phyloP scores from a whole-genome alignment of 2,888 invertebrate genomes.

The Seira musarum region DNA sequence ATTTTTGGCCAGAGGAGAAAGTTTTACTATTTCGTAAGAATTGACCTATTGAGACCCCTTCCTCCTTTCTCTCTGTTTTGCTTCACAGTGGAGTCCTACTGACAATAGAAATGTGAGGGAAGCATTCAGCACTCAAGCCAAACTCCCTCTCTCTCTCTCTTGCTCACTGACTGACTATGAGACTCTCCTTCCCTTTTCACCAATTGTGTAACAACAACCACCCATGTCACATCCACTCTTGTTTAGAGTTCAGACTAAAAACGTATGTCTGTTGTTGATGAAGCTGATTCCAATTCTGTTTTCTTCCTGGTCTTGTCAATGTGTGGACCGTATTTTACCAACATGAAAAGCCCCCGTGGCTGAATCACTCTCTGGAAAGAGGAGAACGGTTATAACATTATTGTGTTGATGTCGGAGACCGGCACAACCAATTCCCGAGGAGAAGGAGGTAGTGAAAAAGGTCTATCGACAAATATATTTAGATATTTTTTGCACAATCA shows the following conservation, averaged over 20 bases:
- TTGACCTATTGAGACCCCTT: background rate
- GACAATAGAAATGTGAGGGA: background rate
- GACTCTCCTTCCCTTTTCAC: background rate
- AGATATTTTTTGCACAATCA: background rate
- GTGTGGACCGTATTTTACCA: background rate
- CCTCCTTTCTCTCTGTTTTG: background rate
- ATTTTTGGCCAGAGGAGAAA: too few relatives aligned
- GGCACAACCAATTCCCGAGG: background rate
- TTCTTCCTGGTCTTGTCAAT: conserved; percentile 11
- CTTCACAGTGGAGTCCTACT: background rate
- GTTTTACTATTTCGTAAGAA: conserved; percentile 1
- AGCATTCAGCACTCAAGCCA: background rate
- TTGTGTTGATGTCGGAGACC: background rate
- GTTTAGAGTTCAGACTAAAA: background rate
- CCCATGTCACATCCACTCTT: conserved; percentile 4
- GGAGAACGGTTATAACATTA: background rate
- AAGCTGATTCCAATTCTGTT: conserved; percentile 3
- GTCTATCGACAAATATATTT: too few relatives aligned
- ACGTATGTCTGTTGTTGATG: conserved; percentile 9
- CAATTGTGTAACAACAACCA: background rate
- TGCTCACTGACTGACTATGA: background rate
- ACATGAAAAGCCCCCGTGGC: conserved; percentile 13
- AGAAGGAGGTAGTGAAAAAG: too few relatives aligned
- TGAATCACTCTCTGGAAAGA: background rate
- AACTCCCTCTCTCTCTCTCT: background rate